Base-by-base conservation (phyloP, 2,797 vertebrate species). In the Neoniphon sammara region DNA sequence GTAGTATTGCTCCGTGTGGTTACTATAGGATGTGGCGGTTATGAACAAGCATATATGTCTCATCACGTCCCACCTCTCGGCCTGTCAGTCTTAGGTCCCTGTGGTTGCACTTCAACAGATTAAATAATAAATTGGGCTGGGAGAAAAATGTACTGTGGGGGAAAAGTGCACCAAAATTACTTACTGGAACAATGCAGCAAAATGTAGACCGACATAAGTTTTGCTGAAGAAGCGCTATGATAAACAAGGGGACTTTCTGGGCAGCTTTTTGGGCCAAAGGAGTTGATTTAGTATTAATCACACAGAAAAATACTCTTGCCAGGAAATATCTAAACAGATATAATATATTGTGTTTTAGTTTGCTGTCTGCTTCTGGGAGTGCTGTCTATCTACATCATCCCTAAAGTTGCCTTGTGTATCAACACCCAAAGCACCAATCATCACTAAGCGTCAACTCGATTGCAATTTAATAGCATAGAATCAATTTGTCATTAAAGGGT, bases 391-490 rank as follows among this genome's bases (percentile, higher is more conserved):
- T 4, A 49, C 47, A 66, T 61, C 21, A 58, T 15, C 20, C 30
- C 2, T 39, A 21, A 64, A 55, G 56, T 10, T 47, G 34, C 30
- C 46, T 39, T n/a, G 20, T 58, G n/a, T 42, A 14, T 75, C 67
- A 47, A 14, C 36, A 25, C 65, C 5, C 4, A 30, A 52, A 39
- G 31, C 74, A 44, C 34, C 73, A 65, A 61, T 44, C 47, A 21
- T 6, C 56, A 64, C 61, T 10, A n/a, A 47, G 62, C 64, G 65
- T 80, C 79, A 74, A 66, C 50, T 18, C 56, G 50, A 75, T 61
- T 72, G 62, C 63, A 1, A 18, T 85, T 84, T 84, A 86, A 82
- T 79, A 66, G 36, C 52, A 73, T 59, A 17, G 72, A 73, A 84
- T 84, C 70, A 88, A 53, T 75, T 68, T 66, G 80, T 47, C 75